A percentile compares a stretch with the other conserved stretches of the same genome.
phyloP scores from a whole-genome alignment of 1,140 invertebrate species.

The Nephila pilipes region DNA sequence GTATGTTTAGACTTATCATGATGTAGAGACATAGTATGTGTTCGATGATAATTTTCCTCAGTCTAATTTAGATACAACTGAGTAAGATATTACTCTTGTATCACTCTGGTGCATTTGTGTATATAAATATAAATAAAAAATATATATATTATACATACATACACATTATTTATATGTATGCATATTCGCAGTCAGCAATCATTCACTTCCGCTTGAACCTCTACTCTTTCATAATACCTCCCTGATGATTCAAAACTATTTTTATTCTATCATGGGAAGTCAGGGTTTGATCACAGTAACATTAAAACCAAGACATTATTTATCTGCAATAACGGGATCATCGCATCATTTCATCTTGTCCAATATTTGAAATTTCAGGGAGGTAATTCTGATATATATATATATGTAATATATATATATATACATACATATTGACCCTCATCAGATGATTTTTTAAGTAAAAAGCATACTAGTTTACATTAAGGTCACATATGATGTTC shows the following conservation, averaged over 20 bases:
- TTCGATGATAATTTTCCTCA: constrained; percentile 70
- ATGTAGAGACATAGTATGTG: constrained; percentile 63
- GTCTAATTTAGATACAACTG: constrained; percentile 56
- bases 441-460: constrained; percentile 53
- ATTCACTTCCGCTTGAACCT: constrained; percentile 70
- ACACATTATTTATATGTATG: constrained; percentile 74
- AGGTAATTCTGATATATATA: constrained; percentile 34
- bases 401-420: too few species aligned
- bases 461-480: constrained; percentile 31
- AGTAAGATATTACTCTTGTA: constrained; percentile 44
- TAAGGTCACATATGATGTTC: constrained; percentile 65
- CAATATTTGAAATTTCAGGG: constrained; percentile 74
- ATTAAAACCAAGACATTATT: constrained; percentile 55
- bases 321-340: constrained; percentile 59
- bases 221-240: constrained; percentile 62
- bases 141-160: constrained; percentile 55
- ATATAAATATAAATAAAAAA: constrained; percentile 66
- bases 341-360: constrained; percentile 67
- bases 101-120: constrained; percentile 69
- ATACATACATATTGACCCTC: constrained; percentile 53
- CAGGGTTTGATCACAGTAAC: constrained; percentile 41
- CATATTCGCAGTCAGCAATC: constrained; percentile 73
- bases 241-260: constrained; percentile 72
- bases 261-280: constrained; percentile 72
- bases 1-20: constrained; percentile 69